phyloP scores from a whole-genome alignment of 2,888 invertebrate species.

The Pantelozetes paolii region DNA sequence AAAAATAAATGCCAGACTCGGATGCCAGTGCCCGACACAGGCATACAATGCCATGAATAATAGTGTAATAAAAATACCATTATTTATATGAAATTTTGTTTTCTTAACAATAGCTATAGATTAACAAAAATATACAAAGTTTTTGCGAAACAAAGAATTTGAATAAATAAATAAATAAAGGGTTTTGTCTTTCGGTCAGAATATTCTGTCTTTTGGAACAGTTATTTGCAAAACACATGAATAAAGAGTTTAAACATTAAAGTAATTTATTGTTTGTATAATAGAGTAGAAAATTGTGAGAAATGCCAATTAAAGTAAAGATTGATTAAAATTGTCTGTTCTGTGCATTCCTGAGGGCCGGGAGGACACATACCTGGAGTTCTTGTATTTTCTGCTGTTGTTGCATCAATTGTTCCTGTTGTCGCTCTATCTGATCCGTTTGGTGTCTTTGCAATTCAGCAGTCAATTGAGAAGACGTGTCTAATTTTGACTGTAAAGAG shows the following conservation, averaged over 20 bases:
- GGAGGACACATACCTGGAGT: conserved; percentile 26
- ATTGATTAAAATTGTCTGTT: conserved; percentile 2
- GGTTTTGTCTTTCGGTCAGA: neutral
- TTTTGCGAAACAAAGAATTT: conserved; percentile 13
- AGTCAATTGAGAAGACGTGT: conserved; percentile 9
- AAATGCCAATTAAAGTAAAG: neutral
- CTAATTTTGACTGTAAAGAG: conserved; percentile 20
- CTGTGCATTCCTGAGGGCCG: neutral
- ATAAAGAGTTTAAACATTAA: too few species aligned
- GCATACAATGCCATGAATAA: neutral
- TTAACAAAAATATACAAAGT: conserved; percentile 35
- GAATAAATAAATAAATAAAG: conserved; percentile 24
- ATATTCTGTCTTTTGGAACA: neutral
- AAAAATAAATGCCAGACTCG: conserved; percentile 7
- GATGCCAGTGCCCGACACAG: neutral
- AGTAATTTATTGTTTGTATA: too few species aligned
- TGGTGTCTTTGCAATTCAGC: conserved; percentile 35
- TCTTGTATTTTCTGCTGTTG: conserved; percentile 35
- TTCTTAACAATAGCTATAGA: conserved; percentile 35
- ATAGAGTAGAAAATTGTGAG: neutral
- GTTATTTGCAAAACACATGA: too few species aligned
- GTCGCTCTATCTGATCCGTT: conserved; percentile 31
- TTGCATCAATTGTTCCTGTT: conserved; percentile 35
- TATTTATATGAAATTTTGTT: conserved; percentile 8
- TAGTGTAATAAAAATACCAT: neutral